These are phyloP conservation scores for Zaprionus capensis DNA, from an alignment of 1,140 invertebrate genomes.

Conservation along the genomic window DNA sequence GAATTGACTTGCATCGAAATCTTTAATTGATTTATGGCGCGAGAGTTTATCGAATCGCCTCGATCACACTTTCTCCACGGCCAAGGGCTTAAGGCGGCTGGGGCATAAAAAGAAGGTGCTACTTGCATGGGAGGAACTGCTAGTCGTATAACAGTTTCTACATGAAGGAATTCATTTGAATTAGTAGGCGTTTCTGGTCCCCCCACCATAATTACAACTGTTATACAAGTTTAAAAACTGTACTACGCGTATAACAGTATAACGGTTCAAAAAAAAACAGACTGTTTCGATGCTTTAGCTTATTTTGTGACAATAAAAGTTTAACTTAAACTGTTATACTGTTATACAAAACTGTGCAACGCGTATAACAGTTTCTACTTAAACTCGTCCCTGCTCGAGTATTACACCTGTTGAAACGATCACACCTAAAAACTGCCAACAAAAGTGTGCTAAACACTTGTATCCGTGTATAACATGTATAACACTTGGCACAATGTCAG, in stretches of 20 bases:
- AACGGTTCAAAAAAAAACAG: background rate
- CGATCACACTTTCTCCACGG: slow-evolving; percentile 6
- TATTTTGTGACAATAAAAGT: too few relatives aligned
- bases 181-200: too few relatives aligned
- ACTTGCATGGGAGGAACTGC: background rate
- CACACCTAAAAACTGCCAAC: background rate
- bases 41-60: slow-evolving; percentile 40
- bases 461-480: background rate
- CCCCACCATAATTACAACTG: background rate
- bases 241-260: background rate
- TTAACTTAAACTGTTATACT: too few relatives aligned
- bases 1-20: background rate
- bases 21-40: slow-evolving; percentile 74
- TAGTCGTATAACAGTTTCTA: background rate
- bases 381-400: background rate
- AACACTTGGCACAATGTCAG: background rate
- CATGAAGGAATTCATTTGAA: background rate
- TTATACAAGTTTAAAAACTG: background rate
- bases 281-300: too few relatives aligned
- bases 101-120: background rate
- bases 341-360: background rate
- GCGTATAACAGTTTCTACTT: background rate
- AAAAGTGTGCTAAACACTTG: background rate
- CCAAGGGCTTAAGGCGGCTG: background rate
- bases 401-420: background rate